Base-by-base conservation (phyloP, 2,888 invertebrate genomes). In the Lasioglossum vierecki region DNA sequence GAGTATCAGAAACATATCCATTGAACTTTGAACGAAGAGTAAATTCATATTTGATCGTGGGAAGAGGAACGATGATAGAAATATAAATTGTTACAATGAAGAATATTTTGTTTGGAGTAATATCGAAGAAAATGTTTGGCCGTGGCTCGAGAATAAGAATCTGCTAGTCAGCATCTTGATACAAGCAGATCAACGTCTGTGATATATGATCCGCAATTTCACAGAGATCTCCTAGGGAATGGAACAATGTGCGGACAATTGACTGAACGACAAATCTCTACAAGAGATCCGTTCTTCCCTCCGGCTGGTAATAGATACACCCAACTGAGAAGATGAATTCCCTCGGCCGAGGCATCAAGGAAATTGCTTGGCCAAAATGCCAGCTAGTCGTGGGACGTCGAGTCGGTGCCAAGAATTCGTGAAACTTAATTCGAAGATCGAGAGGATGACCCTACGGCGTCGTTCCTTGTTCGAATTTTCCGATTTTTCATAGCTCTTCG, bases 351-450 rank as follows among this genome's bases (percentile, higher is more conserved):
- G 53, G 84, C 80, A 80, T 76, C 79, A 79, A 35, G 76, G 53
- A 72, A 77, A 84, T 79, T 46, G 63, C 75, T n/a, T 53, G 26
- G 79, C 82, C 85, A 86, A 90, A 90, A 85, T 85, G 86, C 89
- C 91, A 90, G 91, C 90, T 88, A 82, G 53, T 26, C 79, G 53
- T 76, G 74, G 53, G 22, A 22, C 53, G 53, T 22, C 8, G 22
- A 22, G 71, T 66, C 82, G 39, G 89, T 91, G 93, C 93, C 93
- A 93, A 92, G 91, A 92, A 93, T 92, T 84, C 84, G 83, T 82
- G 91, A 76, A 82, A 86, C 80, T 84, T 80, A 81, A 88, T 82
- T 72, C 66, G n/a, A 13, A 15, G 44, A 71, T 30, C 8, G 66
- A 30, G 66, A n/a, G 3, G 53, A 53, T n/a, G 53, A 53, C 53